Conservation (phyloP, 2,113 vertebrate genomes). For the Syngnathus typhle region DNA sequence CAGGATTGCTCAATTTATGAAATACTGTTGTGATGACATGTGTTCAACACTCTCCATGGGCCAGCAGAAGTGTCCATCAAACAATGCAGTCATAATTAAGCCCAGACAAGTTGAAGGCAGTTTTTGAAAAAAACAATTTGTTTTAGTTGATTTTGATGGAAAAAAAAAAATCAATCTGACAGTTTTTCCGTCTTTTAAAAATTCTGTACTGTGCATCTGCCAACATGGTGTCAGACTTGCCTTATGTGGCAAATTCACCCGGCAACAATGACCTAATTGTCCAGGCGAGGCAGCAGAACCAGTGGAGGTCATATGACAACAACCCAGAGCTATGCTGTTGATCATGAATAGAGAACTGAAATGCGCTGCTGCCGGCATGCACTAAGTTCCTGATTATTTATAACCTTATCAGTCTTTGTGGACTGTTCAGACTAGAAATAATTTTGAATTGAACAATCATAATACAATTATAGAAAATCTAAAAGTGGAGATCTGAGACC, state of each 20-base stretch:
- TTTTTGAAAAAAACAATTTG: too few relatives aligned
- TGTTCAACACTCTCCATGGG: too few relatives aligned
- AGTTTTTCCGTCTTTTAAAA: neutral
- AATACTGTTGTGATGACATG: too few relatives aligned
- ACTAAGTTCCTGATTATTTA: neutral
- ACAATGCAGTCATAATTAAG: too few relatives aligned
- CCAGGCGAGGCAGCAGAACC: constrained; percentile 23
- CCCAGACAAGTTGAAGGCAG: too few relatives aligned
- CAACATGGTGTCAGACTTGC: constrained; percentile 1
- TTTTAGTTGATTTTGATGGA: too few relatives aligned
- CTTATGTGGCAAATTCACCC: constrained; percentile 15
- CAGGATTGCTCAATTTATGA: neutral
- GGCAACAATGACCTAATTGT: constrained; percentile 59
- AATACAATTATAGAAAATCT: neutral
- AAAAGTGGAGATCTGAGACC: neutral
- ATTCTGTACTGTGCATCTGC: constrained; percentile 3
- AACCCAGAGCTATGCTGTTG: constrained; percentile 8
- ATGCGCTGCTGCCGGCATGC: neutral
- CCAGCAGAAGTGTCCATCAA: too few relatives aligned
- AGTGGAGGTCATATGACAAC: constrained; percentile 37
- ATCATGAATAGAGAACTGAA: neutral
- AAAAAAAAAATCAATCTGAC: too few relatives aligned
- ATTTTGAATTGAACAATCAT: neutral
- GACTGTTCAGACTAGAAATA: neutral
- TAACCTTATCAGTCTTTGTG: neutral